These are phyloP conservation scores for Macrocentrus cingulum DNA, from an alignment of 1,140 invertebrate genomes.

Conservation along the genomic window DNA sequence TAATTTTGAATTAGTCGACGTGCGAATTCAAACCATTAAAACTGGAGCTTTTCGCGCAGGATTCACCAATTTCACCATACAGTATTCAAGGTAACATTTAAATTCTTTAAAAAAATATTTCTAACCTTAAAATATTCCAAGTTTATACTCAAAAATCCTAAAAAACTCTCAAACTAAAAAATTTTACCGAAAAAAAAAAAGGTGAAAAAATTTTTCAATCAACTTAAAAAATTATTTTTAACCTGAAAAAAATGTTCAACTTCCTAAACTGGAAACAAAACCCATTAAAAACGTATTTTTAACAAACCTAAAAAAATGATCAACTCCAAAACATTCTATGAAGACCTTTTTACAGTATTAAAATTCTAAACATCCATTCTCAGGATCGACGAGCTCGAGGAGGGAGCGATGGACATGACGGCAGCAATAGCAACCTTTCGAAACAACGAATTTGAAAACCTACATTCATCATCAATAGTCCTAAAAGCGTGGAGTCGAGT, in stretches of 20 bases:
- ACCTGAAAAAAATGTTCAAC: no score
- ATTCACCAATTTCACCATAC: constrained; percentile 66
- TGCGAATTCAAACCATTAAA: constrained; percentile 61
- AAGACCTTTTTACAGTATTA: no score
- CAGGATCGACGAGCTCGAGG: constrained; percentile 66
- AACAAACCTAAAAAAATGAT: no score
- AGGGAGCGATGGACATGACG: constrained; percentile 65
- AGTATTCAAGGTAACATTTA: constrained; percentile 64
- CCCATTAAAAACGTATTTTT: no score
- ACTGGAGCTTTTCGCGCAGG: constrained; percentile 66
- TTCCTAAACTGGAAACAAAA: no score
- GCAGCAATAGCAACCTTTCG: constrained; percentile 64
- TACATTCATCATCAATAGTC: constrained; percentile 61
- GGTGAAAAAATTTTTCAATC: constrained; percentile 9
- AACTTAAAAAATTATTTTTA: constrained; percentile 13
- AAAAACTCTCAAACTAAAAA: no score
- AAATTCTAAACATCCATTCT: no score
- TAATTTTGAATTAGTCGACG: constrained; percentile 64
- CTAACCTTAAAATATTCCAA: no score
- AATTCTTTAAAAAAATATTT: no score
- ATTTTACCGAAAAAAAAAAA: constrained; percentile 28
- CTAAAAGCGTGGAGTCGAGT: constrained; percentile 67
- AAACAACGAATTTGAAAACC: constrained; percentile 64
- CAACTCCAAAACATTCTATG: no score
- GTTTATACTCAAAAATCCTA: no score